Evolutionary conservation across 2,797 vertebrate genomes (phyloP).

Genomic region (Eurystomus glaucurus): DNA sequence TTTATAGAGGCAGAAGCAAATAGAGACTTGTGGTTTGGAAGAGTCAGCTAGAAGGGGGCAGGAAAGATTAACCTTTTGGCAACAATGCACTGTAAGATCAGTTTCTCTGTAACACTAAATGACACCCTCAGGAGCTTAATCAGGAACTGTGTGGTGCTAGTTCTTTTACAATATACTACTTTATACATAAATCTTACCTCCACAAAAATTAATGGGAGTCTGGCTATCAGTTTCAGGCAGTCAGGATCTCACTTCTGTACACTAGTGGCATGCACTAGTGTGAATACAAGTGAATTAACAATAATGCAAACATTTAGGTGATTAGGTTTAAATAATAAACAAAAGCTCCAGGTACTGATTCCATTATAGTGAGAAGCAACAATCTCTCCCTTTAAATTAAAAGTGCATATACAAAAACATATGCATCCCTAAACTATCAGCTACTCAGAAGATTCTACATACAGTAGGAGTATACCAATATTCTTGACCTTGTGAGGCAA

Average conservation of each 20-base stretch:
- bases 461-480: not conserved
- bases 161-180: not conserved
- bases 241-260: not conserved
- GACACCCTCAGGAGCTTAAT: not conserved
- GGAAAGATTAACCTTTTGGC: not conserved
- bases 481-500: not conserved
- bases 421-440: not conserved
- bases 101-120: not conserved
- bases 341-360: not conserved
- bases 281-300: not conserved
- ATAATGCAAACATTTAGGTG: not conserved
- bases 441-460: not conserved
- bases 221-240: not conserved
- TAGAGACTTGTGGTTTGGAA: not conserved
- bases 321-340: not conserved
- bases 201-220: not conserved
- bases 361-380: not conserved
- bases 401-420: not conserved
- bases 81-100: not conserved
- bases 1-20: not conserved
- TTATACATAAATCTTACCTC: not conserved
- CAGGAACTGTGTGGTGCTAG: not conserved
- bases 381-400: not conserved
- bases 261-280: not conserved
- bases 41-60: not conserved